Percentiles rank a stretch among this genome's conserved stretches.
Evolutionary conservation across 2,113 vertebrate species (phyloP).

Genomic region (Copsychus sechellarum): DNA sequence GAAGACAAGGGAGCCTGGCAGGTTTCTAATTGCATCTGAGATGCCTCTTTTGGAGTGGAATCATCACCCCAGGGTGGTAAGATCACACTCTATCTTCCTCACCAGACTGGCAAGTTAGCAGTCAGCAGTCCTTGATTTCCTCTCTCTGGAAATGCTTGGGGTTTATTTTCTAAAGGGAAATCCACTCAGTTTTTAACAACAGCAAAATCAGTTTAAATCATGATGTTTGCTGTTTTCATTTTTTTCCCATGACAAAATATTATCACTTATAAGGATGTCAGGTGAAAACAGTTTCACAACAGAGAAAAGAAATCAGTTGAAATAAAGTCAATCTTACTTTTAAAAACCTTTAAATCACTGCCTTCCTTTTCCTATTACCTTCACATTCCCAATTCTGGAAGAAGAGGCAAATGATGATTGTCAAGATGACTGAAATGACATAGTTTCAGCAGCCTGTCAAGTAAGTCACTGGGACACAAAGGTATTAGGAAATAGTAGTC

Average conservation of each 20-base stretch:
- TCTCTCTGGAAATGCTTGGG: not conserved
- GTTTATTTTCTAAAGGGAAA: not conserved
- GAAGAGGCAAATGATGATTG: not conserved
- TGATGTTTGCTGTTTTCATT: not conserved
- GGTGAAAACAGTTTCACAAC: not conserved
- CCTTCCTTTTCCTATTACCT: not conserved
- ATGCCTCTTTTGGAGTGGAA: not conserved
- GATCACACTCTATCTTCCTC: not conserved
- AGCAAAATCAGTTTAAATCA: not conserved
- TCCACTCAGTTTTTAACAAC: not conserved
- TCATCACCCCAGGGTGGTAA: not conserved
- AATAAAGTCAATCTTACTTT: not conserved
- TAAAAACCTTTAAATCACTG: not conserved
- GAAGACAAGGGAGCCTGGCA: not conserved
- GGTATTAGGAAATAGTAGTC: not conserved
- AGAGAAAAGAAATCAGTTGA: not conserved
- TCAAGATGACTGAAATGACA: not conserved
- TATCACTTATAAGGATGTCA: not conserved
- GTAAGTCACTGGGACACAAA: not conserved
- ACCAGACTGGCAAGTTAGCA: not conserved
- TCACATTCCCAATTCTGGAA: not conserved
- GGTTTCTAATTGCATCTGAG: not conserved
- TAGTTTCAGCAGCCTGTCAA: not conserved
- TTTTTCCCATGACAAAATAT: not conserved
- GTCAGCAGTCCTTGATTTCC: not conserved